phyloP scores from a whole-genome alignment of 2,113 vertebrate genomes.

The Ammodytes marinus region DNA sequence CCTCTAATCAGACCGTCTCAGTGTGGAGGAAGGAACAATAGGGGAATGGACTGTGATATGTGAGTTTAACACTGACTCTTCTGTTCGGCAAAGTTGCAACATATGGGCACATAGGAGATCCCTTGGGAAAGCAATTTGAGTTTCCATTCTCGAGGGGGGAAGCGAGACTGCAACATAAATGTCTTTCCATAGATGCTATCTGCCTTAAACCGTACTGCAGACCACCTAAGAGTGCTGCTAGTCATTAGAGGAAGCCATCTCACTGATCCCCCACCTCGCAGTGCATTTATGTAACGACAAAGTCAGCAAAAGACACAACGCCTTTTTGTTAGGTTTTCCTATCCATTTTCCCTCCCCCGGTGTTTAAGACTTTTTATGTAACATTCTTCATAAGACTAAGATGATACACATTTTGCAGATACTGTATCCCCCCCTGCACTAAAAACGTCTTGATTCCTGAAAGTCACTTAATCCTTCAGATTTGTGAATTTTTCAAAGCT shows the following conservation, averaged over 20 bases:
- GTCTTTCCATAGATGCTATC: conserved; percentile 42
- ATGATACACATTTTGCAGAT: conserved; percentile 46
- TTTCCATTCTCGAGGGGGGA: conserved; percentile 54
- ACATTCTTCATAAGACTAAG: conserved; percentile 29
- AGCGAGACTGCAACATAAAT: conserved; percentile 42
- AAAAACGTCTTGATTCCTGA: conserved; percentile 60
- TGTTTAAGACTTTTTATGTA: conserved; percentile 29
- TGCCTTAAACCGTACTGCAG: conserved; percentile 20
- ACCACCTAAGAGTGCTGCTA: conserved; percentile 35
- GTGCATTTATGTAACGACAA: conserved; percentile 17
- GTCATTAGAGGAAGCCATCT: conserved; percentile 43
- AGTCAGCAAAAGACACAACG: conserved; percentile 22
- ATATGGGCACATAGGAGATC: conserved; percentile 54
- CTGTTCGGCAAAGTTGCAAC: conserved; percentile 45
- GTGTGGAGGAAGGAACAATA: conserved; percentile 7
- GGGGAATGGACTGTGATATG: conserved; percentile 47
- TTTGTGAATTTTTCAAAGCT: conserved; percentile 76
- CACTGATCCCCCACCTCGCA: conserved; percentile 5
- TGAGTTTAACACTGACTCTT: conserved; percentile 39
- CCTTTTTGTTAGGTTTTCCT: conserved; percentile 25
- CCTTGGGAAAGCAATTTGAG: conserved; percentile 34
- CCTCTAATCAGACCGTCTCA: conserved; percentile 45
- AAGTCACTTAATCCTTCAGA: conserved; percentile 74
- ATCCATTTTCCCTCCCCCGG: conserved; percentile 1
- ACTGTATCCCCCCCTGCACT: conserved; percentile 34